These are phyloP conservation scores for Drosophila peninsularis DNA, from an alignment of 2,888 invertebrate genomes.

Conservation along the genomic window DNA sequence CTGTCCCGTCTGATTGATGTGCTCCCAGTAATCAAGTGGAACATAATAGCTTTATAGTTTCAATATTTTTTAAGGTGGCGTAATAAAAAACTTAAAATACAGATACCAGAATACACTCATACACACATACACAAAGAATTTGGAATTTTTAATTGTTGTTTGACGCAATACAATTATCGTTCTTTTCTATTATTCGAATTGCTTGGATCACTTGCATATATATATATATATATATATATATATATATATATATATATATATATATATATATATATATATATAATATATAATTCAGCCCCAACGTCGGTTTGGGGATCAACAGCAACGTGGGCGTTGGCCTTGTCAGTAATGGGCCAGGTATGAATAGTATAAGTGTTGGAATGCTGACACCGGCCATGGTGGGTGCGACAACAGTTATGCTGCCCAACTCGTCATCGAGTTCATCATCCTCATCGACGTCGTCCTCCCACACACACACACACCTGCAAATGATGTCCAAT, in stretches of 20 bases:
- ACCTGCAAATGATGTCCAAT: conserved; percentile 77
- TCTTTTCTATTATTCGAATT: conserved; percentile 36
- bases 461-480: conserved; percentile 80
- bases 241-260: background rate
- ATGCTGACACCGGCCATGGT: conserved; percentile 83
- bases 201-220: conserved; percentile 15
- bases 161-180: conserved; percentile 28
- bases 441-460: conserved; percentile 83
- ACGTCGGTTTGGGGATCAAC: conserved; percentile 58
- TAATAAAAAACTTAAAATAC: too few relatives aligned
- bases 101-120: background rate
- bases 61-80: too few relatives aligned
- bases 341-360: conserved; percentile 52
- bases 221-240: conserved; percentile 1
- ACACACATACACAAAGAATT: conserved; percentile 7
- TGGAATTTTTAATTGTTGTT: conserved; percentile 3
- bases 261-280: conserved; percentile 1
- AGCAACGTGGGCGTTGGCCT: conserved; percentile 45
- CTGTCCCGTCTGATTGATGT: too few relatives aligned
- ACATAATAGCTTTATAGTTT: too few relatives aligned
- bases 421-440: conserved; percentile 82
- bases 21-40: too few relatives aligned
- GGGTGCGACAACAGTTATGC: conserved; percentile 83
- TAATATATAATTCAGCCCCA: conserved; percentile 62
- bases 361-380: conserved; percentile 62